A percentile compares a stretch with the other conserved stretches of the same genome.
Evolutionary conservation across 2,113 vertebrate species (phyloP).

Genomic region (Oceanites oceanicus): DNA sequence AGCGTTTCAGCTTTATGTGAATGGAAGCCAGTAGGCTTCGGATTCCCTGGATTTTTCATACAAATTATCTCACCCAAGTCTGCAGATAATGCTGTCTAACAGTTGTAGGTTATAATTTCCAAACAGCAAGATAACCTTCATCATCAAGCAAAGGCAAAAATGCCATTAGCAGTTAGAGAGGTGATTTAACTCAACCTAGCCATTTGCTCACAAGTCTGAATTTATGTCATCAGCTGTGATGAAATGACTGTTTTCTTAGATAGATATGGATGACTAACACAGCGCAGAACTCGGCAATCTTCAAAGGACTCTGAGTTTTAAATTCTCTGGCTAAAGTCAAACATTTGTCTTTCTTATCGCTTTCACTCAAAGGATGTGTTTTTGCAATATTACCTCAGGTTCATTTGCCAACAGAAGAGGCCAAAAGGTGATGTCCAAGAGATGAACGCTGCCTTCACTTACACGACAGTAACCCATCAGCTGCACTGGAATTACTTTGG

Average conservation of each 20-base stretch:
- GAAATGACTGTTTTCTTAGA: constrained; percentile 72
- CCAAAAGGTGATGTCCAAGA: constrained; percentile 27
- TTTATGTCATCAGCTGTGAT: constrained; percentile 58
- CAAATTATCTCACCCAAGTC: constrained; percentile 55
- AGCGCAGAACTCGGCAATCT: constrained; percentile 37
- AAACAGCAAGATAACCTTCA: constrained; percentile 68
- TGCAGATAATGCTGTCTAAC: constrained; percentile 56
- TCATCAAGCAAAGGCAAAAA: constrained; percentile 56
- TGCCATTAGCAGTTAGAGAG: constrained; percentile 62
- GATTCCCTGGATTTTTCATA: constrained; percentile 49
- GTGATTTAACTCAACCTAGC: constrained; percentile 64
- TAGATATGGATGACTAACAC: constrained; percentile 56
- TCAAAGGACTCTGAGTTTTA: constrained; percentile 48
- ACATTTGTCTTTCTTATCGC: constrained; percentile 61
- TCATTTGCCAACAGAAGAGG: constrained; percentile 30
- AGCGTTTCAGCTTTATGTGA: neutral
- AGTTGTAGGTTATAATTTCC: constrained; percentile 52
- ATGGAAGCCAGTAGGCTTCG: neutral
- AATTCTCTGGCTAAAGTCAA: constrained; percentile 55
- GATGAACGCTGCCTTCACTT: neutral
- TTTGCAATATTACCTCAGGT: constrained; percentile 27
- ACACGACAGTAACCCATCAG: neutral
- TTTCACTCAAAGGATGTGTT: constrained; percentile 25
- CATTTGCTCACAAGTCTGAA: constrained; percentile 58
- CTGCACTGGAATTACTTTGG: neutral